Evolutionary conservation across 1,140 invertebrate species (phyloP).

Genomic region (Galendromus occidentalis): DNA sequence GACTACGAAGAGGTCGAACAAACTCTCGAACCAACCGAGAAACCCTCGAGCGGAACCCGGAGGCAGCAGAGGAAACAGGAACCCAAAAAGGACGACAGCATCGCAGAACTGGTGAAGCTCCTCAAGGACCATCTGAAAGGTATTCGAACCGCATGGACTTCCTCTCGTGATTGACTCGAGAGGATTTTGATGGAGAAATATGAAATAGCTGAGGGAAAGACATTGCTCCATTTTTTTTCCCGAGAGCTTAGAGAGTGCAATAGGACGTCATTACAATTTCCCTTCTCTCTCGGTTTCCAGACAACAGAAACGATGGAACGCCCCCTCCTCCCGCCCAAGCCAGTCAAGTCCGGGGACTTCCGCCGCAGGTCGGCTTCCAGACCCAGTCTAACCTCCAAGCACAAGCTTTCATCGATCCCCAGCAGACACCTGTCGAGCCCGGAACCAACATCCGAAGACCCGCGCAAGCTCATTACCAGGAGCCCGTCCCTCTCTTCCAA

Average conservation of each 20-base stretch:
- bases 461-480: not conserved
- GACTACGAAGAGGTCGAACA: constrained; percentile 13
- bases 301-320: not conserved
- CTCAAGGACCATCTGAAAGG: constrained; percentile 3
- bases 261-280: no score
- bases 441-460: not conserved
- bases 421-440: not conserved
- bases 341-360: not conserved
- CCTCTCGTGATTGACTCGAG: no score
- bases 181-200: no score
- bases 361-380: not conserved
- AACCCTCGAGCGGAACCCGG: not conserved
- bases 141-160: not conserved
- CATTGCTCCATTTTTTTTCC: no score
- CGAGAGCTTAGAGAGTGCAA: no score
- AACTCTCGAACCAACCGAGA: constrained; percentile 14
- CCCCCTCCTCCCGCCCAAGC: not conserved
- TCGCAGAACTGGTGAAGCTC: not conserved
- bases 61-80: constrained; percentile 10
- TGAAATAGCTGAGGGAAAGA: no score
- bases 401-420: not conserved
- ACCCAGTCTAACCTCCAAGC: not conserved
- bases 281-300: not conserved
- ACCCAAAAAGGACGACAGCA: not conserved
- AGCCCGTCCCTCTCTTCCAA: not conserved